Conservation (phyloP, 2,797 vertebrate genomes). For the Acrossocheilus fasciatus region DNA sequence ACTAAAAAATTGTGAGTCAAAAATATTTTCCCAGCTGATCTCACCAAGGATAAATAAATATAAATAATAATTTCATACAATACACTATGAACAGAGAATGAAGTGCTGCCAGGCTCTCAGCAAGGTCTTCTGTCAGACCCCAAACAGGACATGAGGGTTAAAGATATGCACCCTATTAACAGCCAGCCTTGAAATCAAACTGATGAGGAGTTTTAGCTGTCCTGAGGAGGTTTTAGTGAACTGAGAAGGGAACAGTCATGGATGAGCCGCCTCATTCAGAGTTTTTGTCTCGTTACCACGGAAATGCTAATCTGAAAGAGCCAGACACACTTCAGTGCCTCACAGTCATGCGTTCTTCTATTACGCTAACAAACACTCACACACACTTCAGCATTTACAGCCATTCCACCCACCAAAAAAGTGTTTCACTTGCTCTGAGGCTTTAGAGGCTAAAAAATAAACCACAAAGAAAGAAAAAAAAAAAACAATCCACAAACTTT, state of each 20-base stretch:
- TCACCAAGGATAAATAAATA: too few relatives aligned
- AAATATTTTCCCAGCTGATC: too few relatives aligned
- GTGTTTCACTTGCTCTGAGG: background rate
- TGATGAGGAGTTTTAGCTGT: slow-evolving; percentile 10
- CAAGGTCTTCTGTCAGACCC: background rate
- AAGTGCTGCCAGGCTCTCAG: background rate
- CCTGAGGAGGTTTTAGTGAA: slow-evolving; percentile 13
- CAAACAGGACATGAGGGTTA: background rate
- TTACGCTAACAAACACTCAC: slow-evolving; percentile 20
- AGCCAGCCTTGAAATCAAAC: slow-evolving; percentile 15
- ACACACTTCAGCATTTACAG: background rate
- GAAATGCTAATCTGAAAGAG: slow-evolving; percentile 39
- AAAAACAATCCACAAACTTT: background rate
- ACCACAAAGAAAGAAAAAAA: background rate
- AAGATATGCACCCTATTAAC: background rate
- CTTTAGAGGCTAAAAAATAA: background rate
- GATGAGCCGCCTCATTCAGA: slow-evolving; percentile 24
- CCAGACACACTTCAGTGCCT: slow-evolving; percentile 25
- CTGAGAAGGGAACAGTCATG: slow-evolving; percentile 26
- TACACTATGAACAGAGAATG: background rate
- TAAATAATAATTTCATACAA: background rate
- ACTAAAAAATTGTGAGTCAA: too few relatives aligned
- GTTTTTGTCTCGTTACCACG: slow-evolving; percentile 16
- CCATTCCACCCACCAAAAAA: background rate
- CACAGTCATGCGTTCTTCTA: slow-evolving; percentile 25